Evolutionary conservation across 2,888 invertebrate species (phyloP), one percentile per base, ranked within the genome.

Genomic region (Epistrophella euchroma): DNA sequence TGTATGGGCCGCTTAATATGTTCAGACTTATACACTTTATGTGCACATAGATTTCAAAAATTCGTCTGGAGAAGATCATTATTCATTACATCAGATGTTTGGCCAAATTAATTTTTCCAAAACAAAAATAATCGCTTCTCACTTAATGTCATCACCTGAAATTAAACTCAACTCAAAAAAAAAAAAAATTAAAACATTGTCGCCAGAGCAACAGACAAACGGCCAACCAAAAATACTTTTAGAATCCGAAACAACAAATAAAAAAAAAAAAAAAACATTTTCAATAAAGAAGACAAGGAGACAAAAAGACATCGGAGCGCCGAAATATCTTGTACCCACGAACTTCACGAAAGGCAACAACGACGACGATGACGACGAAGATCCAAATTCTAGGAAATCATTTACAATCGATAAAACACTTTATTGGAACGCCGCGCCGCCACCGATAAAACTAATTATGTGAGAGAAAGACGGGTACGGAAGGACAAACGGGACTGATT

Each of bases 391-490:
- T 88, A 88, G 80, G 88, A 88, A 88, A 88, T 88, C 88, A 88
- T 88, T 88, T 88, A 87, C 84, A 88, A 88, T 88, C 88, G 88
- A 88, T 88, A 88, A 88, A 88, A 83, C 83, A 86, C 87, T 88
- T 88, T 88, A 88, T 88, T 88, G 88, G 74, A 85, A 77, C 87
- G 15, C 15, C 52, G 25, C 17, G 17, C 17, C 56, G 56, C 32
- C 56, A 28, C 32, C 56, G 78, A 81, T 80, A 85, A 83, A 88
- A 87, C 75, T 88, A 88, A 88, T 88, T 88, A 88, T 79, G 81
- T 76, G 78, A 73, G 68, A 77, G 62, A 75, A 66, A 50, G 66
- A 43, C 64, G 64, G 35, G 70, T 35, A 45, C 22, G 43, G 52
- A 37, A 66, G 52, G 62, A 70, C 50, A 72, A 72, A 83, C 77